Percentiles rank a stretch among this genome's conserved stretches.
phyloP scores from a whole-genome alignment of 2,888 invertebrate genomes.

The Furcula furcula region DNA sequence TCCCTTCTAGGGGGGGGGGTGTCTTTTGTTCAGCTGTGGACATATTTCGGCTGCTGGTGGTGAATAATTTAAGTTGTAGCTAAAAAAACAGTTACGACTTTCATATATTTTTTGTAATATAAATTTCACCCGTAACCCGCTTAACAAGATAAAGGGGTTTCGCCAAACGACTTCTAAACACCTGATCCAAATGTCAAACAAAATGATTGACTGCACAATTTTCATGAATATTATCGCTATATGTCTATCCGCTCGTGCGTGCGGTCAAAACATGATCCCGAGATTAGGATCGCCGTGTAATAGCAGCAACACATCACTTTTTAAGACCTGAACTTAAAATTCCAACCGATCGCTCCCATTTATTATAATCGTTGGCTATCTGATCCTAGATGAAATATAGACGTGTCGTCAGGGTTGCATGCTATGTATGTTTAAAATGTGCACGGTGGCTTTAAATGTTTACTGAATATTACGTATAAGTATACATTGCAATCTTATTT shows the following conservation, averaged over 20 bases:
- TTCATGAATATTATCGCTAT: slow-evolving; percentile 17
- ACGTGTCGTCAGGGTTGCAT: slow-evolving; percentile 10
- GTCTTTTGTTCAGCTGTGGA: too few relatives aligned
- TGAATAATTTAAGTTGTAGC: too few relatives aligned
- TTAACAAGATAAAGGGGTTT: slow-evolving; percentile 16
- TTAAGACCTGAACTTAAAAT: slow-evolving; percentile 16
- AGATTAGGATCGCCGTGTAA: slow-evolving; percentile 11
- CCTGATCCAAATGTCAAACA: slow-evolving; percentile 21
- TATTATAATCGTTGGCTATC: slow-evolving; percentile 25
- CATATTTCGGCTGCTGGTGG: too few relatives aligned
- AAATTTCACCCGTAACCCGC: slow-evolving; percentile 3
- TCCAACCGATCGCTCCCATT: slow-evolving; percentile 20
- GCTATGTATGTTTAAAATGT: too few relatives aligned
- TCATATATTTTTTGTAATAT: too few relatives aligned
- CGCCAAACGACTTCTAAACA: slow-evolving; percentile 25
- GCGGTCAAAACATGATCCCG: slow-evolving; percentile 5
- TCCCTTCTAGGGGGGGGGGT: too few relatives aligned
- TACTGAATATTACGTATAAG: too few relatives aligned
- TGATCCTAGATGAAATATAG: slow-evolving; percentile 18
- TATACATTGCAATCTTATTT: too few relatives aligned
- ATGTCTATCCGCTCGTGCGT: slow-evolving; percentile 11
- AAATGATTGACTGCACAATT: slow-evolving; percentile 12
- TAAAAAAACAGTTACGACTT: too few relatives aligned
- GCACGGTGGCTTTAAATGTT: too few relatives aligned
- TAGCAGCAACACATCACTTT: slow-evolving; percentile 1